Evolutionary conservation across 2,113 vertebrate species (phyloP), one percentile per base, ranked within the genome.

Genomic region (Myiopsitta monachus): DNA sequence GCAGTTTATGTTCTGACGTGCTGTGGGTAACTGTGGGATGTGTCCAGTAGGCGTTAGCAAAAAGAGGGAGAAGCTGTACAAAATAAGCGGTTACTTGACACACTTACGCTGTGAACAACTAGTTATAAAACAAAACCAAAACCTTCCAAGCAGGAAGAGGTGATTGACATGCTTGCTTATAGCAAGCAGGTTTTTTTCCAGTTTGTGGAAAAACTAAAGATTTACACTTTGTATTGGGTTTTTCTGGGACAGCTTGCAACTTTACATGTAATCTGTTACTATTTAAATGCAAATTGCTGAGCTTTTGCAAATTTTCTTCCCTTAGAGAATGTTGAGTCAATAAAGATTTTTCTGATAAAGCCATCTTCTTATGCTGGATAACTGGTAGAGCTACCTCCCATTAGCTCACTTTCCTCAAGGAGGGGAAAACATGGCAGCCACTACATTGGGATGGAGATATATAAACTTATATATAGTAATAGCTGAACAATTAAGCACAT

Each of bases 261-360:
- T 94, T 83, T 75, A n/a, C 28, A 7, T 89, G n/a, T 96, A 91
- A 88, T 87, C 73, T 84, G 43, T 88, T 92, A 33, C 59, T 90
- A 75, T 84, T 92, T 49, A 93, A 95, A 88, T 88, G 67, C 67
- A 95, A 91, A 82, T 74, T 81, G 55, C 39, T 76, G 62, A 77
- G 52, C 41, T 86, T 90, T 57, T 92, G 36, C 10, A 13, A 57
- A 49, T 87, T 89, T 78, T 92, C 17, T 83, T 82, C 19, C 52
- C 86, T 83, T 63, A 61, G 44, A 83, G 79, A 73, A 73, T 33
- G 27, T 78, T 59, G 70, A 89, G 51, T 52, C 86, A 64, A 33
- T 73, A 84, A 90, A 86, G 73, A 73, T 88, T 74, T 70, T 82
- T 84, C 41, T 91, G 51, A 69, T 91, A 86, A 94, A 94, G 39